Percentiles rank a stretch among this genome's conserved stretches.
Conservation (phyloP, 2,113 vertebrate genomes). For the Equus przewalskii region DNA sequence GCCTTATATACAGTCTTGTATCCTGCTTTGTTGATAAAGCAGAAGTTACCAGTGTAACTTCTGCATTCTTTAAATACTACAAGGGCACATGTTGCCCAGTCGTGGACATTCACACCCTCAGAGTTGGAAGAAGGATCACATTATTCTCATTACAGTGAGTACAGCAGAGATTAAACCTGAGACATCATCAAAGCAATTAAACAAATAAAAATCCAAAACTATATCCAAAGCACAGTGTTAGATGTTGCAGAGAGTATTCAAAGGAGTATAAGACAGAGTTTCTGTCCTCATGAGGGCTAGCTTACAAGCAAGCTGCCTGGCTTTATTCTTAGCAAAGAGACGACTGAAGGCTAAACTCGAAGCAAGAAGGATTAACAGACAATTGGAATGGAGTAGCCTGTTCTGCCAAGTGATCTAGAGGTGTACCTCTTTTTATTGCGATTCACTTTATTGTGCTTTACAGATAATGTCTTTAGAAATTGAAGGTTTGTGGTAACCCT, state of each 20-base stretch:
- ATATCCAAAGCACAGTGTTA: not conserved
- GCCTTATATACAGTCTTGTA: not conserved
- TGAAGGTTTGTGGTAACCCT: too few species aligned
- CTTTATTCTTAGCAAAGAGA: conserved; percentile 2
- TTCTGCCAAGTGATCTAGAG: not conserved
- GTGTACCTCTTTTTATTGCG: too few species aligned
- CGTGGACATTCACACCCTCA: not conserved
- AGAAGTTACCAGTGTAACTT: not conserved
- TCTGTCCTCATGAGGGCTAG: not conserved
- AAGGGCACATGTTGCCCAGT: not conserved
- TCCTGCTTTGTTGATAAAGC: not conserved
- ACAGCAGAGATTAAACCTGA: not conserved
- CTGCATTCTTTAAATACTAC: not conserved
- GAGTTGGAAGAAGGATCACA: not conserved
- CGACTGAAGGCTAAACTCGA: not conserved
- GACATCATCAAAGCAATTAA: not conserved
- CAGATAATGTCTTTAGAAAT: too few species aligned
- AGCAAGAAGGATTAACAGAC: not conserved
- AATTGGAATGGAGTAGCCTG: not conserved
- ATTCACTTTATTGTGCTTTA: too few species aligned
- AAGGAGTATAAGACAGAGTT: not conserved
- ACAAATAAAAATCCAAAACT: conserved; percentile 10
- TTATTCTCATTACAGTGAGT: not conserved
- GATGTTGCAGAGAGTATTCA: not conserved
- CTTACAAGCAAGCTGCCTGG: not conserved